Evolutionary conservation across 2,888 invertebrate species (phyloP).

Genomic region (Trissoscelio sp.): DNA sequence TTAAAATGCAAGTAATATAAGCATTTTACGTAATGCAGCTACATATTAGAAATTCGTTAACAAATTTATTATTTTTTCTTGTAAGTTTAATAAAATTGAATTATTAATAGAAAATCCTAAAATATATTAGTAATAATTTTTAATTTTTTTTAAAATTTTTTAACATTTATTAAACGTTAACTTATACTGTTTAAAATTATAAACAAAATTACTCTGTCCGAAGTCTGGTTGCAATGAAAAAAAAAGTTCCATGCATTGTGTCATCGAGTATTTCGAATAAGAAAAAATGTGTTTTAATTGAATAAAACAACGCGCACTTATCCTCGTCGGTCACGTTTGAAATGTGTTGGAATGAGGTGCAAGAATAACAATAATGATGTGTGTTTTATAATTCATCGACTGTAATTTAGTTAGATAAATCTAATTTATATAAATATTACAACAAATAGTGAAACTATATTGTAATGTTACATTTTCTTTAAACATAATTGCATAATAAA

Average conservation of each 20-base stretch:
- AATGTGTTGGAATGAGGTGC: slow-evolving; percentile 46
- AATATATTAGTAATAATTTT: too few species aligned
- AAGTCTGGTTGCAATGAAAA: slow-evolving; percentile 26
- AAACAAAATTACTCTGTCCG: slow-evolving; percentile 2
- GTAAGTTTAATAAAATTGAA: too few species aligned
- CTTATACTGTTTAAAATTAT: too few species aligned
- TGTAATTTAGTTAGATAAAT: slow-evolving; percentile 60
- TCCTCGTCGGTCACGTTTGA: slow-evolving; percentile 40
- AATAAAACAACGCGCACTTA: slow-evolving; percentile 26
- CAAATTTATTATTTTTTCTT: too few species aligned
- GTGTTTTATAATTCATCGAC: slow-evolving; percentile 62
- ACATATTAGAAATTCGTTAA: too few species aligned
- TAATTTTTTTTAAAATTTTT: too few species aligned
- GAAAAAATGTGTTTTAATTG: slow-evolving; percentile 29
- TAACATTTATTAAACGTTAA: too few species aligned
- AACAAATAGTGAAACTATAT: slow-evolving; percentile 53
- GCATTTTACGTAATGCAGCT: too few species aligned
- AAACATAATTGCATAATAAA: slow-evolving; percentile 56
- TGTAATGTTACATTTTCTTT: slow-evolving; percentile 61
- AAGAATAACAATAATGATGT: slow-evolving; percentile 51
- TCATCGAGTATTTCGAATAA: slow-evolving; percentile 29
- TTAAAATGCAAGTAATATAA: too few species aligned
- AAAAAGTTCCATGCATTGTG: slow-evolving; percentile 7
- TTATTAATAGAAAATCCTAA: too few species aligned
- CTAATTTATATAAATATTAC: slow-evolving; percentile 57